Evolutionary conservation across 2,797 vertebrate species (phyloP).

Genomic region (Myotis planiceps): DNA sequence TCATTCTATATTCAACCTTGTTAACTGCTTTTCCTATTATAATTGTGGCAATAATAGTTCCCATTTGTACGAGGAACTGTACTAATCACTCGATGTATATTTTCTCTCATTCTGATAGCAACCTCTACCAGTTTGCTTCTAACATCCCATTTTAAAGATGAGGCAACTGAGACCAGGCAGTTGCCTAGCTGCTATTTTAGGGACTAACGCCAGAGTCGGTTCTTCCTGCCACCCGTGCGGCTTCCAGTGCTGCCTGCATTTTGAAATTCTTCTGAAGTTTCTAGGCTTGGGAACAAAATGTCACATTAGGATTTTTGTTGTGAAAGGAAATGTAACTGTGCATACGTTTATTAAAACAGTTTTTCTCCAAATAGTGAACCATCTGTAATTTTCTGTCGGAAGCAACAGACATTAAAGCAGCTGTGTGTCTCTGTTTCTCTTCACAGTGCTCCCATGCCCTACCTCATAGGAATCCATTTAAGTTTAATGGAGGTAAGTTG

Average conservation of each 20-base stretch:
- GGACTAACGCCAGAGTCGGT: neutral
- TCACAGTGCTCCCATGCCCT: constrained; percentile 98
- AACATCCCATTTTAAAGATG: constrained; percentile 40
- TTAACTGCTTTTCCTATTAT: constrained; percentile 36
- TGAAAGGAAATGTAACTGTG: constrained; percentile 78
- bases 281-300: constrained; percentile 76
- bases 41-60: neutral
- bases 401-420: constrained; percentile 81
- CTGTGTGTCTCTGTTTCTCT: constrained; percentile 83
- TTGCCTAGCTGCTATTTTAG: neutral
- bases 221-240: neutral
- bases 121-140: neutral
- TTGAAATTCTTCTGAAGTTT: constrained; percentile 74
- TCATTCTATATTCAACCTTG: neutral
- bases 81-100: neutral
- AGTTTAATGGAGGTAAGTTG: constrained; percentile 97
- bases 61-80: neutral
- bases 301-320: constrained; percentile 82
- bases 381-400: constrained; percentile 77
- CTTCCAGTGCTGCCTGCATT: constrained; percentile 30
- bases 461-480: constrained; percentile 99
- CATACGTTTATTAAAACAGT: constrained; percentile 82
- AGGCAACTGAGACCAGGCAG: neutral
- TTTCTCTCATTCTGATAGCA: neutral
- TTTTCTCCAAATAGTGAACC: constrained; percentile 83